Evolutionary conservation across 2,797 vertebrate genomes (phyloP).

Genomic region (Neosilurus mollespiculum): DNA sequence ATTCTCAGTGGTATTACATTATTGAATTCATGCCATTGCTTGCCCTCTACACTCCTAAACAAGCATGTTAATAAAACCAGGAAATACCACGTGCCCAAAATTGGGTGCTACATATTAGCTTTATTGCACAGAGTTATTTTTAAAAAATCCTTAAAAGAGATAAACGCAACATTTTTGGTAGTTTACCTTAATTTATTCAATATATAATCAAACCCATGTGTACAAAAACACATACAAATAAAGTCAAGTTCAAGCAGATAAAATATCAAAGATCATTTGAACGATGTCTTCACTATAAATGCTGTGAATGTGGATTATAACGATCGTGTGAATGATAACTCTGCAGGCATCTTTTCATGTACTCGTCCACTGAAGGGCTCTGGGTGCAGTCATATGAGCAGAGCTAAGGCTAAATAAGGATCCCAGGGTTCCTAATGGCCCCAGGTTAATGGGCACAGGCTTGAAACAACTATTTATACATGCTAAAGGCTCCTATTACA

Average conservation of each 20-base stretch:
- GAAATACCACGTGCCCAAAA: background rate
- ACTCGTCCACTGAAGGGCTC: conserved; percentile 34
- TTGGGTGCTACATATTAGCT: background rate
- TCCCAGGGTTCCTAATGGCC: conserved; percentile 47
- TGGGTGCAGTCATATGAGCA: conserved; percentile 35
- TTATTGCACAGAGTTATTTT: background rate
- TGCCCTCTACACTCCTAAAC: background rate
- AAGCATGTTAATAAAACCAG: background rate
- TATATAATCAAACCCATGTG: background rate
- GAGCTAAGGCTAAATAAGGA: conserved; percentile 63
- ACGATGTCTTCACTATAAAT: background rate
- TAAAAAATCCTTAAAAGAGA: background rate
- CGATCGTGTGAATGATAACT: background rate
- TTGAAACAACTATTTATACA: conserved; percentile 77
- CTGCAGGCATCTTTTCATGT: conserved; percentile 2
- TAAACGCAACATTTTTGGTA: background rate
- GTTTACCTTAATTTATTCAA: background rate
- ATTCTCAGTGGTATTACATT: background rate
- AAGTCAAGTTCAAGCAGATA: background rate
- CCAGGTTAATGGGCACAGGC: conserved; percentile 62
- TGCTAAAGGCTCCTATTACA: conserved; percentile 73
- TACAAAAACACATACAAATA: background rate
- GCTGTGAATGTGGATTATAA: background rate
- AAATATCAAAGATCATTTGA: background rate
- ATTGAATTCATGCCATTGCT: background rate